Evolutionary conservation across 2,888 invertebrate genomes (phyloP).

Genomic region (Lasioglossum lativentre): DNA sequence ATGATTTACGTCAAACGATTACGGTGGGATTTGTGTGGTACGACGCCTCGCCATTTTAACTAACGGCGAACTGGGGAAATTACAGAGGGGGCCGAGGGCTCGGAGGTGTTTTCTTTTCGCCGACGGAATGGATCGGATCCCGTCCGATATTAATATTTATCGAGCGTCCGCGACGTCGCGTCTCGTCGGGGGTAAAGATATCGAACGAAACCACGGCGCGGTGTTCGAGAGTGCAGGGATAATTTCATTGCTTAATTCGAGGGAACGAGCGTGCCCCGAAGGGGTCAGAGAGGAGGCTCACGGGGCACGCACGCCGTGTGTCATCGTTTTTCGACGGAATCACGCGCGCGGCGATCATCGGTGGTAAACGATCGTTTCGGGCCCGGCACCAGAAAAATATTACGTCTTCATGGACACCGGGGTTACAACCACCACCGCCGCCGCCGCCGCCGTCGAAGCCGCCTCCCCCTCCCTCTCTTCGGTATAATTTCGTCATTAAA

Average conservation of each 20-base stretch:
- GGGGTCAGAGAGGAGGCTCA: slow-evolving; percentile 23
- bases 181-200: slow-evolving; percentile 46
- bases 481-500: slow-evolving; percentile 79
- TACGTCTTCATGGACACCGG: slow-evolving; percentile 68
- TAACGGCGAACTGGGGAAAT: neutral
- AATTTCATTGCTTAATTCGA: slow-evolving; percentile 63
- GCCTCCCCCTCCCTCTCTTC: neutral
- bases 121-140: neutral
- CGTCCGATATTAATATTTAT: slow-evolving; percentile 55
- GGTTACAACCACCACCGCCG: slow-evolving; percentile 47
- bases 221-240: slow-evolving; percentile 31
- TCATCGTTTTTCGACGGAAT: slow-evolving; percentile 54
- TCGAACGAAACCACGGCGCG: neutral
- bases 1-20: neutral
- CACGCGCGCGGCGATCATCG: slow-evolving; percentile 34
- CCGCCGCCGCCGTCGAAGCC: too few relatives aligned
- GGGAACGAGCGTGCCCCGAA: slow-evolving; percentile 26
- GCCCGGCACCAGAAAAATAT: slow-evolving; percentile 56
- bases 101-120: slow-evolving; percentile 11
- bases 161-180: slow-evolving; percentile 42
- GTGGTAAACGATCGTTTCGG: slow-evolving; percentile 55
- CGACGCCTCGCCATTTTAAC: neutral
- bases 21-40: neutral
- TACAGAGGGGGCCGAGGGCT: neutral
- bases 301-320: slow-evolving; percentile 43